Percentiles rank a stretch among this genome's conserved stretches.
These are phyloP conservation scores for Sycobia sp. DNA, from an alignment of 1,140 invertebrate genomes.

Conservation along the genomic window DNA sequence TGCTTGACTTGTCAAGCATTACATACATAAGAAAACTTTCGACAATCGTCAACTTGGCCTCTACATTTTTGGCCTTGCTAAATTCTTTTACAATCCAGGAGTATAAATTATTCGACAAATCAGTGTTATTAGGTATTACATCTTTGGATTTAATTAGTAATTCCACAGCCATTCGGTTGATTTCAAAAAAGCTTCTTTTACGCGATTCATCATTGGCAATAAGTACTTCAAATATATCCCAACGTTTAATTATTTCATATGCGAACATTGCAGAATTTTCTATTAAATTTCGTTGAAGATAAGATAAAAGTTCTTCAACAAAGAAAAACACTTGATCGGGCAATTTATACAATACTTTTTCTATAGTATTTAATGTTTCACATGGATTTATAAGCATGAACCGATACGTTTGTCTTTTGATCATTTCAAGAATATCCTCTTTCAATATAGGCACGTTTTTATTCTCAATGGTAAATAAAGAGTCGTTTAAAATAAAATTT, in stretches of 20 bases:
- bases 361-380: slow-evolving; percentile 39
- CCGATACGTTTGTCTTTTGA: slow-evolving; percentile 42
- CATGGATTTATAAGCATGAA: slow-evolving; percentile 42
- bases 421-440: slow-evolving; percentile 36
- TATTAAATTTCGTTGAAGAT: slow-evolving; percentile 38
- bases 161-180: slow-evolving; percentile 45
- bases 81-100: slow-evolving; percentile 49
- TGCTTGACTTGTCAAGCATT: slow-evolving; percentile 41
- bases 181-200: slow-evolving; percentile 46
- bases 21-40: slow-evolving; percentile 51
- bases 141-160: slow-evolving; percentile 40
- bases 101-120: slow-evolving; percentile 36
- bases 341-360: slow-evolving; percentile 32
- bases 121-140: slow-evolving; percentile 30
- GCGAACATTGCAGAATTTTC: slow-evolving; percentile 34
- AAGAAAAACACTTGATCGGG: slow-evolving; percentile 39
- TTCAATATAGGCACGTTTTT: neutral
- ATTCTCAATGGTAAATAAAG: neutral
- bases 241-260: slow-evolving; percentile 41
- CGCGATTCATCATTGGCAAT: slow-evolving; percentile 37
- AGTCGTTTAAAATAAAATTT: slow-evolving; percentile 28
- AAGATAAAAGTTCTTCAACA: slow-evolving; percentile 46
- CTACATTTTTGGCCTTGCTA: slow-evolving; percentile 22
- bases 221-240: slow-evolving; percentile 26
- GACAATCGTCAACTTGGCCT: slow-evolving; percentile 46